These are phyloP conservation scores for Vultur gryphus DNA, from an alignment of 2,797 vertebrate genomes.

Conservation along the genomic window DNA sequence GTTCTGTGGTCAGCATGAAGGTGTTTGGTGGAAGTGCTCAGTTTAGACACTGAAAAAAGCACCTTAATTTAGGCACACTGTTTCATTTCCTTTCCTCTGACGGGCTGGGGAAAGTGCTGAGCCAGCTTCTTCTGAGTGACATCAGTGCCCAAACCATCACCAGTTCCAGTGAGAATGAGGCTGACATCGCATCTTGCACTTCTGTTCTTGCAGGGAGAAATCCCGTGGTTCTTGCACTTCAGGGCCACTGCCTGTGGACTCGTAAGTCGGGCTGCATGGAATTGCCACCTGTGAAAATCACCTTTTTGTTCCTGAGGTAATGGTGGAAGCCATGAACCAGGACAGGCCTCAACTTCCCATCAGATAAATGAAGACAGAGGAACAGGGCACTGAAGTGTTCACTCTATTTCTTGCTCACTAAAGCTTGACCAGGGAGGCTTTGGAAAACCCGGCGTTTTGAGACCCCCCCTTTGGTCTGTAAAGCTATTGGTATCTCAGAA, in stretches of 20 bases:
- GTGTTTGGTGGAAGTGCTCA: neutral
- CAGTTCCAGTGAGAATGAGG: neutral
- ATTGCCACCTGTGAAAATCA: neutral
- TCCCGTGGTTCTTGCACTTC: neutral
- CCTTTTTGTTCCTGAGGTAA: neutral
- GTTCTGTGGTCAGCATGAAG: neutral
- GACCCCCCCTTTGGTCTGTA: neutral
- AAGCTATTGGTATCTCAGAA: neutral
- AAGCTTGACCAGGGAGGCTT: neutral
- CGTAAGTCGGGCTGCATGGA: neutral
- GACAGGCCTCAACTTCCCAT: neutral
- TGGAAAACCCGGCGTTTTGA: neutral
- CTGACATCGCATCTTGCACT: neutral
- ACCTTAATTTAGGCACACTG: neutral
- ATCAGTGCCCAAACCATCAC: neutral
- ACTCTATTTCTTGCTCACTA: neutral
- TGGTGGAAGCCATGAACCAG: neutral
- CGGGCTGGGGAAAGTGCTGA: neutral
- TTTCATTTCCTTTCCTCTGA: constrained; percentile 23
- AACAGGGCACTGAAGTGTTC: neutral
- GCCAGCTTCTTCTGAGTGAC: neutral
- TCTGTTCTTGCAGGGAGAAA: neutral
- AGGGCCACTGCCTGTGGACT: neutral
- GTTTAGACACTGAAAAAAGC: neutral
- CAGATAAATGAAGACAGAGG: neutral